Base-by-base conservation (phyloP, 2,888 invertebrate species). In the Steinernema hermaphroditum region DNA sequence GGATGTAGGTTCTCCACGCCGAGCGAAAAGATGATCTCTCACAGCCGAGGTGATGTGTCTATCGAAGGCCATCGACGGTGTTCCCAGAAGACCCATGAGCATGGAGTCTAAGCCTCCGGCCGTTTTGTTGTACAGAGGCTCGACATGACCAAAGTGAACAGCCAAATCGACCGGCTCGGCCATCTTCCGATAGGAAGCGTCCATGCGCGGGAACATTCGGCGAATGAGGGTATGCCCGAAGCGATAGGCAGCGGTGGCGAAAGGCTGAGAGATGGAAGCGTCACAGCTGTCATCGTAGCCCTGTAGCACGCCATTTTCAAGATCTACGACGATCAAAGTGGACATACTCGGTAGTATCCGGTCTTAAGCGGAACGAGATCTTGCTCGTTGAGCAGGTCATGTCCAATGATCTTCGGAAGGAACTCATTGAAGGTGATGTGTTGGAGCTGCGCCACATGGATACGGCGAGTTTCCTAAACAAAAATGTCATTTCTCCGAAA, bases 121-220 rank as follows among this genome's bases (percentile, higher is more conserved):
- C 50, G 75, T 77, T 37, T 79, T 81, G 76, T 84, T 80, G 75
- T 87, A 87, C 70, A 95, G 90, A 89, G 92, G 91, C 81, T 94
- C 94, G 43, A 93, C 92, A 85, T 92, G 93, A 90, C 95, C 94
- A 90, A 96, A 96, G 1, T 93, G 93, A 84, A 93, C 93, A 62
- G 94, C 90, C 27, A 95, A 89, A 69, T 85, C 85, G 16, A 86
- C 79, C 4, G 82, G 80, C 29, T 74, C 70, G 0, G 79, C 76
- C 72, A 74, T 73, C 34, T 82, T 79, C 29, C 73, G 74, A 34
- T 76, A 81, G 41, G 72, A 14, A 6, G 75, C 57, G 72, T 80
- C 75, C 71, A 83, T 69, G 37, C 82, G 79, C 1, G 81, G 81
- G 71, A 81, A 80, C 71, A 79, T 73, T 14, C 77, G 79, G 72